phyloP scores from a whole-genome alignment of 1,140 invertebrate species.

The Euura saliciscinereae region DNA sequence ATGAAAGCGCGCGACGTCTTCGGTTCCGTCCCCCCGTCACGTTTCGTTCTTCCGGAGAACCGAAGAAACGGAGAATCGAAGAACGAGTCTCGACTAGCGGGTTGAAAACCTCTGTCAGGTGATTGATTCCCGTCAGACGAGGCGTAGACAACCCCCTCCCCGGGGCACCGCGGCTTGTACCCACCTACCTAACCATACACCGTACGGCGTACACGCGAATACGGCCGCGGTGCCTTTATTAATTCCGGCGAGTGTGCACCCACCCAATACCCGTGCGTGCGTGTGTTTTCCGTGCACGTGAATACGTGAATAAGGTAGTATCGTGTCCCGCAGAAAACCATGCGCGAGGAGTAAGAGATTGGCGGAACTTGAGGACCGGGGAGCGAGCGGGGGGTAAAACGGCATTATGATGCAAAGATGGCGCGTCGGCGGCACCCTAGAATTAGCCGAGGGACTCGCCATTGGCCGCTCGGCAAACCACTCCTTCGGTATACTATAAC shows the following conservation, averaged over 20 bases:
- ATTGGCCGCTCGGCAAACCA: slow-evolving; percentile 60
- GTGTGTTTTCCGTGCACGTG: too few relatives aligned
- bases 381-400: slow-evolving; percentile 36
- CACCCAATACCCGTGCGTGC: too few relatives aligned
- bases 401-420: slow-evolving; percentile 62
- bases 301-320: too few relatives aligned
- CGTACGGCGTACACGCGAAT: too few relatives aligned
- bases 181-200: not conserved
- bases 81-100: slow-evolving; percentile 17
- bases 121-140: slow-evolving; percentile 56
- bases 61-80: not conserved
- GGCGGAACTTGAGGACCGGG: not conserved
- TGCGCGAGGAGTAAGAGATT: not conserved
- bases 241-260: not conserved
- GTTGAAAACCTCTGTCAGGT: slow-evolving; percentile 47
- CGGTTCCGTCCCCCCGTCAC: too few relatives aligned
- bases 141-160: slow-evolving; percentile 52
- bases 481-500: slow-evolving; percentile 55
- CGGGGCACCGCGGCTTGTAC: not conserved
- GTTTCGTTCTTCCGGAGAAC: too few relatives aligned
- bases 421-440: slow-evolving; percentile 59
- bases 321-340: not conserved
- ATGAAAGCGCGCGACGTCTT: not conserved
- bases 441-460: slow-evolving; percentile 61
- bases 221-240: not conserved